Percentiles rank a stretch among this genome's conserved stretches.
These are phyloP conservation scores for Acromyrmex charruanus DNA, from an alignment of 1,140 invertebrate genomes.

Conservation along the genomic window DNA sequence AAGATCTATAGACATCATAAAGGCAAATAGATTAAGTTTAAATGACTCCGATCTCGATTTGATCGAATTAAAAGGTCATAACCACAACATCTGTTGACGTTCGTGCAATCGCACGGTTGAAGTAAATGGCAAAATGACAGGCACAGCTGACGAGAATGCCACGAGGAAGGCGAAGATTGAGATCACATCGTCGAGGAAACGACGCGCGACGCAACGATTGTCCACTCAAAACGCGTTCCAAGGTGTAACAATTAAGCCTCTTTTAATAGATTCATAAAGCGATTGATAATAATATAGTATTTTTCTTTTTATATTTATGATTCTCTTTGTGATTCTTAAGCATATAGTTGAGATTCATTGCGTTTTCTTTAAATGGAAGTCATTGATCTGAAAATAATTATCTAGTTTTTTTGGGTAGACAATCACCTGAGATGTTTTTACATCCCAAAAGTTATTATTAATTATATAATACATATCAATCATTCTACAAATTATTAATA, in stretches of 20 bases:
- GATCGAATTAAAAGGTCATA: background rate
- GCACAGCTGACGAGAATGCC: constrained; percentile 1
- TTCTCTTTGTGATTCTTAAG: background rate
- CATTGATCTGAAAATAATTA: background rate
- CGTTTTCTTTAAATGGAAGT: background rate
- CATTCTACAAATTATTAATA: too few species aligned
- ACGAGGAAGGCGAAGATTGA: background rate
- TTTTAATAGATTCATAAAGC: background rate
- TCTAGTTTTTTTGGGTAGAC: background rate
- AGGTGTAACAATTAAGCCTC: background rate
- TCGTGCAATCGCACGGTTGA: background rate
- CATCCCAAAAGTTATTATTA: constrained; percentile 3
- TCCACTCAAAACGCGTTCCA: background rate
- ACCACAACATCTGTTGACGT: background rate
- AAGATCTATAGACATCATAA: background rate
- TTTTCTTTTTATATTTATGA: background rate
- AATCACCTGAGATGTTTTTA: background rate
- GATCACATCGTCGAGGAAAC: background rate
- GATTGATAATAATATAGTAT: background rate
- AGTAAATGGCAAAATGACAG: constrained; percentile 20
- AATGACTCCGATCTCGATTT: background rate
- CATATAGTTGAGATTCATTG: background rate
- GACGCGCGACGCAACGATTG: background rate
- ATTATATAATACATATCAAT: background rate
- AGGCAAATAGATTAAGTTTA: background rate